Evolutionary conservation across 1,140 invertebrate genomes (phyloP).

Genomic region (Glossosoma conforme): DNA sequence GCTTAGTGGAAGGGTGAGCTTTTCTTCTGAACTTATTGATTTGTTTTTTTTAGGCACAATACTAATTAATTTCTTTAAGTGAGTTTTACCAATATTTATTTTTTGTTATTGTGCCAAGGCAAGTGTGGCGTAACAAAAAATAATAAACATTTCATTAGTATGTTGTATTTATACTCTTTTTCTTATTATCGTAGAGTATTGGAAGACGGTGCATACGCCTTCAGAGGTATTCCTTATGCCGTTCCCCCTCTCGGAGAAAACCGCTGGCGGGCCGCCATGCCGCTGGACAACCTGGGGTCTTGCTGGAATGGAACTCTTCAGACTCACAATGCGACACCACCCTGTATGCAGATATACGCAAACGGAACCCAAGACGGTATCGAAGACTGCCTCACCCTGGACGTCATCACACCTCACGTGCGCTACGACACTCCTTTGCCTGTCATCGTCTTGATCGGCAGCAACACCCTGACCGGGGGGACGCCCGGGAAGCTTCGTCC

Average conservation of each 20-base stretch:
- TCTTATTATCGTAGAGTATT: conserved; percentile 51
- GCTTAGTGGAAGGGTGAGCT: conserved; percentile 66
- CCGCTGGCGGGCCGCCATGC: conserved; percentile 68
- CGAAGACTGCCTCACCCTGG: conserved; percentile 78
- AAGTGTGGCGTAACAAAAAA: too few species aligned
- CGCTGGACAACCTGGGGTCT: conserved; percentile 59
- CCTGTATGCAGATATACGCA: conserved; percentile 63
- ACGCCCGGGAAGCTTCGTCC: conserved; percentile 61
- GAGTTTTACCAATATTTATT: too few species aligned
- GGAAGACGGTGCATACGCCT: conserved; percentile 72
- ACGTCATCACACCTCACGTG: conserved; percentile 70
- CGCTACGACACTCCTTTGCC: conserved; percentile 68
- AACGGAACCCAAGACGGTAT: conserved; percentile 60
- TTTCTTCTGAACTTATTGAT: conserved; percentile 5
- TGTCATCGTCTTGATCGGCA: conserved; percentile 77
- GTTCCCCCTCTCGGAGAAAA: conserved; percentile 64
- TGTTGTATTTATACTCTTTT: background rate
- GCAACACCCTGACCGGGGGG: conserved; percentile 68
- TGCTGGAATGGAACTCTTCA: conserved; percentile 77
- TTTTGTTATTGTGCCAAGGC: too few species aligned
- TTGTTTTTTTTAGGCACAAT: too few species aligned
- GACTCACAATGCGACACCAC: conserved; percentile 59
- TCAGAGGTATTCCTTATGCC: conserved; percentile 82
- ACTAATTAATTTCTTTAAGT: conserved; percentile 4
- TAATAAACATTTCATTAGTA: too few species aligned